Conservation (phyloP, 1,140 invertebrate species). For the Eupeodes corollae region DNA sequence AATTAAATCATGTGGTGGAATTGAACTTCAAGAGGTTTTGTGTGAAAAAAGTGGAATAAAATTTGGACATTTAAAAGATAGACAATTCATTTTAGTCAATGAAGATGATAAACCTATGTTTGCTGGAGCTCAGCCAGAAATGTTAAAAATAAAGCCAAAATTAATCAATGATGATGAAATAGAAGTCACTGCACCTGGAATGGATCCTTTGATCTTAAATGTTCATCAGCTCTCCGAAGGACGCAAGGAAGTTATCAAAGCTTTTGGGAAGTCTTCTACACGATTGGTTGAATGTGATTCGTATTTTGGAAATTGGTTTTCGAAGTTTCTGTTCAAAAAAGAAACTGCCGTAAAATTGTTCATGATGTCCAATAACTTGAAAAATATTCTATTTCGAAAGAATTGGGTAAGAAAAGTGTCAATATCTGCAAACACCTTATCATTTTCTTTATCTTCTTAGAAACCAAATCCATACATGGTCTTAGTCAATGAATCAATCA, state of each 20-base stretch:
- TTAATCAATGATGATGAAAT: slow-evolving; percentile 27
- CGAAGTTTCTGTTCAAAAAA: slow-evolving; percentile 41
- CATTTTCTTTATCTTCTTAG: slow-evolving; percentile 14
- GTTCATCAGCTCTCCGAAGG: slow-evolving; percentile 15
- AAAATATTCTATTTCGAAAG: neutral
- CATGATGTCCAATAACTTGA: neutral
- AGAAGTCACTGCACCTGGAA: slow-evolving; percentile 35
- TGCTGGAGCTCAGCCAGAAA: slow-evolving; percentile 35
- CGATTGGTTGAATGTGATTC: slow-evolving; percentile 45
- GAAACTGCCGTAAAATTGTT: slow-evolving; percentile 40
- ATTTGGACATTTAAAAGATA: slow-evolving; percentile 35
- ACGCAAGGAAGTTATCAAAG: slow-evolving; percentile 21
- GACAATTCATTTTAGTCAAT: slow-evolving; percentile 38
- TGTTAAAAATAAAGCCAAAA: slow-evolving; percentile 40
- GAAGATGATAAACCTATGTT: slow-evolving; percentile 35
- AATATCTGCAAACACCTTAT: neutral
- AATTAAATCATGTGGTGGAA: slow-evolving; percentile 36
- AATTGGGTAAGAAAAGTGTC: neutral
- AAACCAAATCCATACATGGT: slow-evolving; percentile 30
- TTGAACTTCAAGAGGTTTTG: slow-evolving; percentile 28
- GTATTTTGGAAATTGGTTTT: slow-evolving; percentile 45
- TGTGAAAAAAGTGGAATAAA: slow-evolving; percentile 34
- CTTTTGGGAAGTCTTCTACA: slow-evolving; percentile 36
- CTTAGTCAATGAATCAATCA: slow-evolving; percentile 28
- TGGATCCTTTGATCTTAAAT: slow-evolving; percentile 38